Base-by-base conservation (phyloP, 2,888 invertebrate species). In the Drosophila lacicola region DNA sequence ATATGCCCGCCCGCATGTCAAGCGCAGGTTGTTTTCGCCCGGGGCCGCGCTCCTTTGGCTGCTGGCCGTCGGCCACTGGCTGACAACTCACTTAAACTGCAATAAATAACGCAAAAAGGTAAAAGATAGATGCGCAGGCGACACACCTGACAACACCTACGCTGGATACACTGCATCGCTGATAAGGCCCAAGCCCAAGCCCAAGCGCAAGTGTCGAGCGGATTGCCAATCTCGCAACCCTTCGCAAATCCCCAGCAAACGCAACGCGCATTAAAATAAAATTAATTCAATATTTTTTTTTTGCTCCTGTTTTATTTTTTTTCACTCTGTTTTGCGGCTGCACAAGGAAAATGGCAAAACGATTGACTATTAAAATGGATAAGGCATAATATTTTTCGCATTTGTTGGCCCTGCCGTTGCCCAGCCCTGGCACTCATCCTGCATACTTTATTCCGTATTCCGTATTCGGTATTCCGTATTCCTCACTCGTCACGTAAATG, bases 361-460 rank as follows among this genome's bases (percentile, higher is more conserved):
- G 88, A 89, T 90, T 83, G 90, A 90, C 89, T 89, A 84, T 88
- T 86, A 83, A 88, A 90, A 89, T 74, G 80, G 82, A 88, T 90
- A 82, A 90, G 74, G 83, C 75, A 87, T 89, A 86, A 90, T 89
- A 72, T 86, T 89, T 89, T 89, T 80, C 86, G 70, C 90, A 88
- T 90, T 88, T 88, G 80, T 65, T 58, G 41, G 51, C 47, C 55
- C 54, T 9, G 50, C 46, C 25, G 29, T 29, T 29, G 49, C 39
- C 17, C 11, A 10, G 9, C 17, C 17, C 17, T 17, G 41, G 45
- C 36, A 55, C 36, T 25, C 54, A 8, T 14, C 54, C 17, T 9
- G 19, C 44, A 33, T 29, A 8, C 29, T 8, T 29, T 29, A 29
- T 25, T 25, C 8, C 6, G 25, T 25, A 25, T 29, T 29, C 29